Percentiles rank a stretch among this genome's conserved stretches.
Evolutionary conservation across 2,888 invertebrate genomes (phyloP).

Genomic region (Hypercompe scribonia): DNA sequence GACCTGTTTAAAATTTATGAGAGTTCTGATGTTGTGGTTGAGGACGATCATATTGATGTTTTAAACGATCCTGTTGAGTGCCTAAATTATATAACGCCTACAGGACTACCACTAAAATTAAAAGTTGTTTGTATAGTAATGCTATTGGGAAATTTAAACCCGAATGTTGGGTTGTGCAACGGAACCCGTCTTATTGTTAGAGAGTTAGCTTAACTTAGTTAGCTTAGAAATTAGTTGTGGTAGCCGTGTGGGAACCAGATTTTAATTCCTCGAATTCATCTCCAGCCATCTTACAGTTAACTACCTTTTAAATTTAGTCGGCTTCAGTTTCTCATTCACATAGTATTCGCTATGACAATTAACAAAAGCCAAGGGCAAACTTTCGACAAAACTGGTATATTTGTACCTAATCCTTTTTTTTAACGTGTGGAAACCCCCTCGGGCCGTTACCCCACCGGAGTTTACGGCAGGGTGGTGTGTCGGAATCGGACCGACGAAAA

Average conservation of each 20-base stretch:
- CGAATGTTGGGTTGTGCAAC: slow-evolving; percentile 31
- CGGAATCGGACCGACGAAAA: too few relatives aligned
- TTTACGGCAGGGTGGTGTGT: too few relatives aligned
- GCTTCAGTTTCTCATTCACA: slow-evolving; percentile 32
- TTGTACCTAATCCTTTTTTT: slow-evolving; percentile 22
- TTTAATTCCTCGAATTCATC: slow-evolving; percentile 37
- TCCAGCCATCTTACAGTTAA: slow-evolving; percentile 41
- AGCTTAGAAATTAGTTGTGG: slow-evolving; percentile 15
- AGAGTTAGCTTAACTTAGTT: slow-evolving; percentile 8
- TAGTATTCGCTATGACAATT: slow-evolving; percentile 30
- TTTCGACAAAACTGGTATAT: slow-evolving; percentile 30
- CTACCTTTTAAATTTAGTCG: slow-evolving; percentile 35
- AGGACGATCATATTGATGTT: slow-evolving; percentile 32
- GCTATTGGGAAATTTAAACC: slow-evolving; percentile 32
- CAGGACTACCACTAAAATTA: slow-evolving; percentile 36
- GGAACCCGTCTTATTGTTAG: slow-evolving; percentile 21
- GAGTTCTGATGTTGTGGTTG: slow-evolving; percentile 26
- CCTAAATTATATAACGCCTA: slow-evolving; percentile 36
- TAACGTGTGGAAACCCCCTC: too few relatives aligned
- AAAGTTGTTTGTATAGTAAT: slow-evolving; percentile 27
- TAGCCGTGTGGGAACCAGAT: slow-evolving; percentile 30
- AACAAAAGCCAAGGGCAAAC: slow-evolving; percentile 31
- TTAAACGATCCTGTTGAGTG: slow-evolving; percentile 38
- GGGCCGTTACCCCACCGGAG: too few relatives aligned
- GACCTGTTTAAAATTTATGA: slow-evolving; percentile 34